Evolutionary conservation across 2,113 vertebrate species (phyloP).

Genomic region (Gnathonemus longibarbis): DNA sequence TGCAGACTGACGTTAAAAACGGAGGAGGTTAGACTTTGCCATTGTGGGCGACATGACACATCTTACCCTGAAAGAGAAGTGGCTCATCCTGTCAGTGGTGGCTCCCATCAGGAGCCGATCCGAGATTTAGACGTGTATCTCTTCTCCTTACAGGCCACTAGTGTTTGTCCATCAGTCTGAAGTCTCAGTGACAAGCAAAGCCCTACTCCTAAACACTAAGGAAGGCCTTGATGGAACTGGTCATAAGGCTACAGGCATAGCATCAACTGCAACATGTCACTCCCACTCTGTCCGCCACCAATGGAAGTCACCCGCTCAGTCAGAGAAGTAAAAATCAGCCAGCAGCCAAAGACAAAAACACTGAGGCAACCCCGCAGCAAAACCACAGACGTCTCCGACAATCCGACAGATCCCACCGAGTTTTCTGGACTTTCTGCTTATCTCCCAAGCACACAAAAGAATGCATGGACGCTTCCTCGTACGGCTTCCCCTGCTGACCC

Average conservation of each 20-base stretch:
- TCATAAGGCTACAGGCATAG: neutral
- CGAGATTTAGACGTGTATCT: neutral
- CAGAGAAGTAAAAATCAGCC: neutral
- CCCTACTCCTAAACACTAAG: neutral
- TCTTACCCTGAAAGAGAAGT: conserved; percentile 64
- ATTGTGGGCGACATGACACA: neutral
- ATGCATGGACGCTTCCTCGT: neutral
- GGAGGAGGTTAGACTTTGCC: neutral
- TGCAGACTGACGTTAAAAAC: neutral
- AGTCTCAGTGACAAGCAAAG: neutral
- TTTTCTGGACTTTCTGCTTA: neutral
- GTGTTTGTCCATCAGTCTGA: neutral
- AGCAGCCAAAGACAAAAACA: neutral
- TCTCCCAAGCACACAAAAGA: neutral
- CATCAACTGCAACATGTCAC: neutral
- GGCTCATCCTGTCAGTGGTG: conserved; percentile 46
- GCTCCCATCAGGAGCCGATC: conserved; percentile 32
- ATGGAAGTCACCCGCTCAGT: neutral
- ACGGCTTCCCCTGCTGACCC: neutral
- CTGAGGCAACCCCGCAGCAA: neutral
- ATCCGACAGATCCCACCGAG: neutral
- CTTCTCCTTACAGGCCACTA: neutral
- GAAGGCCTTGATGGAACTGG: neutral
- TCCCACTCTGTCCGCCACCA: neutral
- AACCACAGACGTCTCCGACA: neutral